Percentiles rank a stretch among this genome's conserved stretches.
These are phyloP conservation scores for Edolisoma coerulescens DNA, from an alignment of 2,113 vertebrate species.

Conservation along the genomic window DNA sequence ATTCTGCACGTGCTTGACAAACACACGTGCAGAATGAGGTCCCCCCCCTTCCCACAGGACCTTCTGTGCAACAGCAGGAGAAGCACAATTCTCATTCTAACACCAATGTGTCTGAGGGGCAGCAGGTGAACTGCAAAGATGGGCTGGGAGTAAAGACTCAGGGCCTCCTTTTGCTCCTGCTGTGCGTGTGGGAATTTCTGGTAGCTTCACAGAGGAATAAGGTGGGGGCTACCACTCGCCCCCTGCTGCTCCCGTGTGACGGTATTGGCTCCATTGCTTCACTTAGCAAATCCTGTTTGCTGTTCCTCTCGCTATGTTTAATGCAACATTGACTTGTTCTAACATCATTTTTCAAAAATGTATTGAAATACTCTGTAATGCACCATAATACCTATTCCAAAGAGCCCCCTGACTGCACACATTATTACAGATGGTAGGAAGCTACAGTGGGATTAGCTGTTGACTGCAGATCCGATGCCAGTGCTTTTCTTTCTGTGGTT, in stretches of 20 bases:
- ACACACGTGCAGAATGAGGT: rapidly evolving
- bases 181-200: not conserved
- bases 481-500: not conserved
- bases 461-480: not conserved
- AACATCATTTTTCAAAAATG: not conserved
- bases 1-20: not conserved
- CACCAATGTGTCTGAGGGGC: not conserved
- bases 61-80: not conserved
- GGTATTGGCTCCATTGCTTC: not conserved
- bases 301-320: not conserved
- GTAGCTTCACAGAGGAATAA: not conserved
- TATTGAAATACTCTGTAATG: constrained; percentile 6
- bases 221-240: not conserved
- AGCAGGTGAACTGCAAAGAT: not conserved
- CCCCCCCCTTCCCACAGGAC: rapidly evolving
- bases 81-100: not conserved
- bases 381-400: not conserved
- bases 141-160: not conserved
- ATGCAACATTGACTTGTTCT: not conserved
- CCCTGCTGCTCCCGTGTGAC: not conserved
- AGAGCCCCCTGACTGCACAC: constrained; percentile 2
- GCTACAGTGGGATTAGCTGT: not conserved
- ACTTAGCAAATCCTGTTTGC: not conserved
- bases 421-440: not conserved
- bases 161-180: not conserved